phyloP scores from a whole-genome alignment of 2,797 vertebrate species.

The Vireo griseus region DNA sequence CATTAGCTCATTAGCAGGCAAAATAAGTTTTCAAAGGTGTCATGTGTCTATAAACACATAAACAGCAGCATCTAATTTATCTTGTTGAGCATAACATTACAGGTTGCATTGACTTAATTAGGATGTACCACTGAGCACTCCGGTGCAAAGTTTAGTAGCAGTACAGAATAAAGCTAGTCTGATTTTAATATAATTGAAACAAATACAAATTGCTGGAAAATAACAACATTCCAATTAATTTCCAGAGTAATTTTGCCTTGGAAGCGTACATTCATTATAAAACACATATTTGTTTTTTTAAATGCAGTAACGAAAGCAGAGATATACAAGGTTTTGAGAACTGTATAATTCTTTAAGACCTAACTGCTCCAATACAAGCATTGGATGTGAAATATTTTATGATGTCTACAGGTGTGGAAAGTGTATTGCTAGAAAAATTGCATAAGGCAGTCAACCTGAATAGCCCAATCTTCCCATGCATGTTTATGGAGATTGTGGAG shows the following conservation, averaged over 20 bases:
- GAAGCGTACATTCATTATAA: not conserved
- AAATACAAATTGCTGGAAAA: not conserved
- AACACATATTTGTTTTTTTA: not conserved
- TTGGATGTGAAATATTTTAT: not conserved
- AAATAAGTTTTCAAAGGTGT: constrained; percentile 49
- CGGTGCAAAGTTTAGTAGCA: not conserved
- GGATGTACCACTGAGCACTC: not conserved
- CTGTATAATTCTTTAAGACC: not conserved
- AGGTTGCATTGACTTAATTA: constrained; percentile 18
- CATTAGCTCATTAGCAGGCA: constrained; percentile 45
- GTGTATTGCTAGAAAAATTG: not conserved
- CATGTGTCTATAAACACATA: constrained; percentile 42
- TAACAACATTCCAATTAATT: not conserved
- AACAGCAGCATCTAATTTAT: constrained; percentile 44
- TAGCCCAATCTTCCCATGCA: not conserved
- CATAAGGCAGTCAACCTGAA: not conserved
- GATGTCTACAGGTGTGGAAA: not conserved
- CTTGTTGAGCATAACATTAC: constrained; percentile 29
- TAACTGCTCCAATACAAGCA: not conserved
- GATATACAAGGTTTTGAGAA: not conserved
- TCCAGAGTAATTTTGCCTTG: not conserved
- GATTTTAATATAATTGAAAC: not conserved
- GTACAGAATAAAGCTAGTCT: not conserved
- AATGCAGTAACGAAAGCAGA: not conserved
- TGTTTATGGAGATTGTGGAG: not conserved